Percentiles rank a stretch among this genome's conserved stretches.
phyloP scores from a whole-genome alignment of 2,113 vertebrate species.

The Propithecus coquereli region DNA sequence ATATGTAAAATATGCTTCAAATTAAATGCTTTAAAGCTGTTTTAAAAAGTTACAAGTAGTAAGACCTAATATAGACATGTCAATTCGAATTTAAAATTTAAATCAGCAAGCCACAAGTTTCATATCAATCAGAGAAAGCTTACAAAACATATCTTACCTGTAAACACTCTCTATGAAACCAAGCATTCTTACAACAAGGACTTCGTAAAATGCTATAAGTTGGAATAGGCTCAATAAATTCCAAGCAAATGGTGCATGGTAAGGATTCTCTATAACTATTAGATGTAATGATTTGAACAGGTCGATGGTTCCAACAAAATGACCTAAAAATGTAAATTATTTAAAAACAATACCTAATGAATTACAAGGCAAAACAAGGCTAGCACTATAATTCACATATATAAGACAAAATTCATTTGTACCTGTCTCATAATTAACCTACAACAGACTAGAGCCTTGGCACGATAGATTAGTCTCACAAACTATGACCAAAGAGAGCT shows the following conservation, averaged over 20 bases:
- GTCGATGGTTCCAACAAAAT: constrained; percentile 91
- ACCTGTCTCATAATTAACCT: neutral
- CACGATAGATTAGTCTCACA: neutral
- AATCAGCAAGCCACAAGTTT: constrained; percentile 39
- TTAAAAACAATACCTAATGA: constrained; percentile 52
- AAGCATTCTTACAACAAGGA: constrained; percentile 94
- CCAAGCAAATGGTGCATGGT: constrained; percentile 95
- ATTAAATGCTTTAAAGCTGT: neutral
- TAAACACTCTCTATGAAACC: constrained; percentile 96
- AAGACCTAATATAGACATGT: neutral
- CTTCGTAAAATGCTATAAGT: constrained; percentile 88
- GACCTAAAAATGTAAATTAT: constrained; percentile 83
- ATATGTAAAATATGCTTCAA: neutral
- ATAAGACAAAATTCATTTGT: constrained; percentile 25
- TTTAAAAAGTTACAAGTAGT: constrained; percentile 25
- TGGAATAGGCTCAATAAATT: constrained; percentile 87
- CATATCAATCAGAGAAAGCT: neutral
- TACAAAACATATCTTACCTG: constrained; percentile 85
- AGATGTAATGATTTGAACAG: constrained; percentile 83
- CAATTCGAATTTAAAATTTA: constrained; percentile 29
- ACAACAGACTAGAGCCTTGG: neutral
- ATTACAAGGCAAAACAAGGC: neutral
- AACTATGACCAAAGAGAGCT: neutral
- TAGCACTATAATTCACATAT: constrained; percentile 6
- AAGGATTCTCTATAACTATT: constrained; percentile 82